Evolutionary conservation across 2,797 vertebrate genomes (phyloP).

Genomic region (Sebastes oblongus): DNA sequence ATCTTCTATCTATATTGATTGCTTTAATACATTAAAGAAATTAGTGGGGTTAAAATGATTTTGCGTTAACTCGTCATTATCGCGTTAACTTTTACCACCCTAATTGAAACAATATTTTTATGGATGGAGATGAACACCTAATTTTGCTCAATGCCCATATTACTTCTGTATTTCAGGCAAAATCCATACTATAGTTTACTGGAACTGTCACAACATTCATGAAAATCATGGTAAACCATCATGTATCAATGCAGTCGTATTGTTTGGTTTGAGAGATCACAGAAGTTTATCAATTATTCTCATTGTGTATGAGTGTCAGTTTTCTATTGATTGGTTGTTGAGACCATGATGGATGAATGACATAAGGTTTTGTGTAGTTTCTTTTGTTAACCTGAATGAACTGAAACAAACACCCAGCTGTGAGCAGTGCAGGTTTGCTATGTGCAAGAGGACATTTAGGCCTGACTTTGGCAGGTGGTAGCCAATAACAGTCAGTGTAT

Average conservation of each 20-base stretch:
- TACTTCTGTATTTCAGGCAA: not conserved
- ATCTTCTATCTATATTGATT: too few species aligned
- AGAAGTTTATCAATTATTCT: not conserved
- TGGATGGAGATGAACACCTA: not conserved
- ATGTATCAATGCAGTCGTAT: not conserved
- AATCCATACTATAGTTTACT: not conserved
- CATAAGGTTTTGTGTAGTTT: not conserved
- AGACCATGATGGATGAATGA: not conserved
- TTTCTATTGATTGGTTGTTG: not conserved
- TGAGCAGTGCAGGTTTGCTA: not conserved
- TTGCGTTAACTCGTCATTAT: rapidly evolving
- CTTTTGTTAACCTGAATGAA: not conserved
- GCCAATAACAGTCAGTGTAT: not conserved
- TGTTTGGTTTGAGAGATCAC: not conserved
- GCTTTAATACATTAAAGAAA: too few species aligned
- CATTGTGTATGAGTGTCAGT: not conserved
- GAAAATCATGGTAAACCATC: not conserved
- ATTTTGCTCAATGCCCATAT: not conserved
- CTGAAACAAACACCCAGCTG: not conserved
- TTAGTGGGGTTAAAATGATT: too few species aligned
- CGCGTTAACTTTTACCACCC: rapidly evolving
- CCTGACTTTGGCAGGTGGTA: not conserved
- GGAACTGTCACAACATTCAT: not conserved
- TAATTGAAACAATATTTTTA: not conserved
- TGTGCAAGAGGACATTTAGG: not conserved